Base-by-base conservation (phyloP, 2,113 vertebrate genomes). In the Felis chaus region DNA sequence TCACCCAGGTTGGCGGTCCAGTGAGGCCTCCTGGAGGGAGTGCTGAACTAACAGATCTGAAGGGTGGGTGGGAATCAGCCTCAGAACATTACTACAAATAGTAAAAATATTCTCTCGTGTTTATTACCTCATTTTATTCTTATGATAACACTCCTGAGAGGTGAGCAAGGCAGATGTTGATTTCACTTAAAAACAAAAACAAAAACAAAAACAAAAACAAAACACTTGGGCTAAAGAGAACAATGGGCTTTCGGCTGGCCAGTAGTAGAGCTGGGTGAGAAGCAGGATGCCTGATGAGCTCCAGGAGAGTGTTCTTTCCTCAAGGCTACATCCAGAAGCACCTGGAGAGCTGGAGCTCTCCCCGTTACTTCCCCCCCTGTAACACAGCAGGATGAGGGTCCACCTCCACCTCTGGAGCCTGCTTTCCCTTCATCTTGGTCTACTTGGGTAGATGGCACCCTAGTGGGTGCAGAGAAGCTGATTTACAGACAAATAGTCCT, bases 41-140 rank as follows among this genome's bases (percentile, higher is more conserved):
- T 0, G 12, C 66, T 25, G 1, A 4, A 1, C 33, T 68, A 3
- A 23, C 19, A 9, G 45, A 63, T 7, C 78, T 5, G 48, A 23
- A 36, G 76, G 41, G 36, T 4, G 14, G 0, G 0, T 21, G 16
- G 31, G 39, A 31, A 16, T 8, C 3, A 39, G 69, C 31, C 74
- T 2, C 29, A 27, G 65, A 18, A 3, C 21, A 0, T 8, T 21
- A 23, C 33, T 2, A 7, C 10, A 3, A 10, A 8, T 2, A 27
- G 12, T 1, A 48, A 36, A 4, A 14, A 13, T 7, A 7, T 15
- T 10, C 53, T 33, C 79, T 3, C 2, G 0, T 29, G 16, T 36
- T 88, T 11, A 25, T 36, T 16, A 4, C 33, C 48, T 78, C 65
- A 3, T 23, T 65, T 29, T 4, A 21, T 76, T 68, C 53, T 76